Evolutionary conservation across 2,113 vertebrate species (phyloP), one percentile per base, ranked within the genome.

Genomic region (Trogon melanurus): DNA sequence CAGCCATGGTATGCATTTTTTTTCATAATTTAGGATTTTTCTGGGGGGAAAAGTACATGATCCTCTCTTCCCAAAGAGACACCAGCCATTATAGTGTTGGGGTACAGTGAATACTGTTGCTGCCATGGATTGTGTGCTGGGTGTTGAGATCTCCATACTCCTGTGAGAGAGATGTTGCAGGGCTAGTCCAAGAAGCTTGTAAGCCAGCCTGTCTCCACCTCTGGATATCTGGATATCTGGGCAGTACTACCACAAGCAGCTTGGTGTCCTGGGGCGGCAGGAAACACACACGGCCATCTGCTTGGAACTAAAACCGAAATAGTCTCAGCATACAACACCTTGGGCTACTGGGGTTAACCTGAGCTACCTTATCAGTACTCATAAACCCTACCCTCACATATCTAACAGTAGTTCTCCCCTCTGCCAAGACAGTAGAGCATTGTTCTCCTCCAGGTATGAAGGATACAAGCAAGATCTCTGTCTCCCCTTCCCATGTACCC

Each of bases 351-450:
- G 82, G 53, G 70, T 91, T 94, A 75, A 91, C 81, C 38, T 53
- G 27, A 88, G 38, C 34, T 57, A 32, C 74, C 75, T 96, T 96
- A 94, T 96, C 96, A 82, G 90, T 57, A 38, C 66, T 94, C 74
- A 79, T 91, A 97, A 96, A 93, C 70, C 70, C 78, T 94, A 48
- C 74, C 65, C 78, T 86, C 47, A 74, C 6, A 23, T 75, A 87
- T 84, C 85, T 92, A 92, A 73, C 51, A 89, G 21, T 30, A 92
- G 51, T 58, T n/a, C 27, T 96, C 51, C 48, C 61, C 91, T 61
- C 32, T 79, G 34, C 53, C 65, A 36, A 71, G 45, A 94, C 85
- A 96, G 74, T 61, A 90, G 70, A 61, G 61, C 82, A 91, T 61
- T 94, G 88, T 90, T 93, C 85, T 93, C 64, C 36, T 86, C 51